Conservation (phyloP, 2,113 vertebrate species). For the Elaphurus davidianus region DNA sequence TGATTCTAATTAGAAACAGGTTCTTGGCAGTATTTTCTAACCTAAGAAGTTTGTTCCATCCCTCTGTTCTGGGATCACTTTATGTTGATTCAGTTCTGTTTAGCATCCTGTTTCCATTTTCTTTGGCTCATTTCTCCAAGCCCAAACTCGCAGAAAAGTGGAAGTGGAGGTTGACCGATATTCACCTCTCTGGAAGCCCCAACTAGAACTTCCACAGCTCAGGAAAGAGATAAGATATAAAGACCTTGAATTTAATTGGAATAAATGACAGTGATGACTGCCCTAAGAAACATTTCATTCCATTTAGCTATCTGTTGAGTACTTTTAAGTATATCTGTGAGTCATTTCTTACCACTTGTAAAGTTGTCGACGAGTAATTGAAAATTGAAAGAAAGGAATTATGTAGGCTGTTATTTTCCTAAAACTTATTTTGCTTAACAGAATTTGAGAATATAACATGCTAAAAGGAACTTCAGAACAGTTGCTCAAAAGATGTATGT, state of each 20-base stretch:
- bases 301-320: background rate
- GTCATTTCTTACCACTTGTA: background rate
- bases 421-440: background rate
- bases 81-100: background rate
- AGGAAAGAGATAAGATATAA: background rate
- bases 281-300: background rate
- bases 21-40: background rate
- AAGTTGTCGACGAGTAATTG: background rate
- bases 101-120: background rate
- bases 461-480: background rate
- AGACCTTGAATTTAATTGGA: background rate
- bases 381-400: conserved; percentile 27
- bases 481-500: background rate
- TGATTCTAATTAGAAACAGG: background rate
- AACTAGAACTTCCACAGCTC: background rate
- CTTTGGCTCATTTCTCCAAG: background rate
- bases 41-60: background rate
- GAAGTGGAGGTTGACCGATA: background rate
- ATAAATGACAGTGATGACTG: background rate
- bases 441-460: conserved; percentile 23
- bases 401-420: background rate
- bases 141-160: background rate
- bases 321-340: background rate
- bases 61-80: background rate
- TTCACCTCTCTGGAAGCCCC: background rate